Percentiles rank a stretch among this genome's conserved stretches.
phyloP scores from a whole-genome alignment of 2,797 vertebrate species.

The Gallinago stenura region DNA sequence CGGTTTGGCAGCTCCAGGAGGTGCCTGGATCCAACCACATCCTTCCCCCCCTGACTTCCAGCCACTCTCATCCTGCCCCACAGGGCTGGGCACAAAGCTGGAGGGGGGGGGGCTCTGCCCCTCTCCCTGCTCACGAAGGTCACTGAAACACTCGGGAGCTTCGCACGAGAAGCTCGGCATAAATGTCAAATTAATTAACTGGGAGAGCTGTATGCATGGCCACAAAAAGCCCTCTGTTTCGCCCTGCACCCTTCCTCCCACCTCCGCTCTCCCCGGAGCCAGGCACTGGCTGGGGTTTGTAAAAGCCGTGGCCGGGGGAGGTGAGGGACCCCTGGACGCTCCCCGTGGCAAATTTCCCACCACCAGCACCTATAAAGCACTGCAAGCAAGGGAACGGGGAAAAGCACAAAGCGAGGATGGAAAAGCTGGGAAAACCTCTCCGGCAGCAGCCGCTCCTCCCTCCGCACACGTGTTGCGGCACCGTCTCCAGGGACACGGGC shows the following conservation, averaged over 20 bases:
- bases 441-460: not conserved
- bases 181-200: constrained; percentile 33
- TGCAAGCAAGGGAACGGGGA: not conserved
- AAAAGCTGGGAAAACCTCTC: not conserved
- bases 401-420: not conserved
- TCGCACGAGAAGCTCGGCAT: not conserved
- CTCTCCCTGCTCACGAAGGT: not conserved
- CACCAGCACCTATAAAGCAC: fast-evolving
- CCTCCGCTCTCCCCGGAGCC: not conserved
- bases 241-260: not conserved
- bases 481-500: not conserved
- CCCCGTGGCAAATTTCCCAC: fast-evolving
- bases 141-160: not conserved
- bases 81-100: not conserved
- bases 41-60: not conserved
- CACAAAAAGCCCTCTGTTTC: not conserved
- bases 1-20: not conserved
- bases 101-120: not conserved
- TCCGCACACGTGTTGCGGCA: fast-evolving
- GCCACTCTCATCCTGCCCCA: not conserved
- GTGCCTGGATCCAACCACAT: not conserved
- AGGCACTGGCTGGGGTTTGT: not conserved
- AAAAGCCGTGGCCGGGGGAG: fast-evolving
- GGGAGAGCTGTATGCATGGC: not conserved
- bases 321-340: fast-evolving